Base-by-base conservation (phyloP, 2,113 vertebrate genomes). In the Grammomys dolichurus region DNA sequence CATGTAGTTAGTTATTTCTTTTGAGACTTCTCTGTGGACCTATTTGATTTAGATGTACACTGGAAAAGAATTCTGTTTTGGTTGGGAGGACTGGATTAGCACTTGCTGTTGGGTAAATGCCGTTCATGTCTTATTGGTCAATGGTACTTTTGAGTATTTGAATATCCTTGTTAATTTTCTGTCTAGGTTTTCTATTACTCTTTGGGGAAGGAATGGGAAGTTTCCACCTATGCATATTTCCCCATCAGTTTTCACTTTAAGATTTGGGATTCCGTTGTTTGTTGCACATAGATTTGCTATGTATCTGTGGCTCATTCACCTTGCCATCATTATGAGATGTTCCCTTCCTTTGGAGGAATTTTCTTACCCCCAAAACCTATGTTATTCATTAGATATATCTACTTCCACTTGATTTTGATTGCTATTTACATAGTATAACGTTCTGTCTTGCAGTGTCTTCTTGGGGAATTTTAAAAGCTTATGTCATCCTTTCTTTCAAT, bases 1-100 rank as follows among this genome's bases (percentile, higher is more conserved):
- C 8, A 20, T 70, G 48, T 70, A 87, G 48, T 77, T 95, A 51
- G 56, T 77, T 58, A 70, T 95, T 89, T 93, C 10, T 84, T 54
- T 60, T 77, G 33, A 69, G 48, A 33, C n/a, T 85, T 89, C 11
- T 54, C 51, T 89, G 88, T 85, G 51, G 51, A 58, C 60, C 60
- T 20, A 16, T 26, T 75, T 43, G 69, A 60, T 89, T 95, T 89
- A 77, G 5, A 51, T 70, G 33, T 60, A 69, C 9, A 40, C 26
- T 70, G 73, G n/a, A 88, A 75, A 88, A 82, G 20, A 82, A 67
- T 46, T 43, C 10, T 90, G n/a, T n/a, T 51, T 2, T 63, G n/a
- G 24, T 54, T 60, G 73, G 63, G 46, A 81, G 56, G 36, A 72
- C 33, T 76, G 70, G 73, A 78, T 87, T 58, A 40, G 51, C 24